Conservation (phyloP, 2,888 invertebrate genomes). For the Isoperla grammatica region DNA sequence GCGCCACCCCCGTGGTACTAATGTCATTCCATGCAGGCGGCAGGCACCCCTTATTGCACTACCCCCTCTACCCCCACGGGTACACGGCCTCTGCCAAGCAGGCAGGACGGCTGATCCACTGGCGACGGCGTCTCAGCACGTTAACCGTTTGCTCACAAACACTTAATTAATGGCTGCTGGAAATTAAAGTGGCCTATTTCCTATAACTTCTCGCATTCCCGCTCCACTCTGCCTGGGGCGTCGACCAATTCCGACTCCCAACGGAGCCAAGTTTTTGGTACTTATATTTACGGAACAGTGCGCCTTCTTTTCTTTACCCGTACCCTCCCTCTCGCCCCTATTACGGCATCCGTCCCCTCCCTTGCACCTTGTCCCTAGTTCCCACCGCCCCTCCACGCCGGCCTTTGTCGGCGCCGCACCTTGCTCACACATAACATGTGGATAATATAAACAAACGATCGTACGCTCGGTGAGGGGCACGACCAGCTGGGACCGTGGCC, state of each 20-base stretch:
- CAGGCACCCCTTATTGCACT: not conserved
- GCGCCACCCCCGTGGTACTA: conserved; percentile 26
- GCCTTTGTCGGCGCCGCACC: conserved; percentile 37
- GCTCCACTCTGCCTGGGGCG: too few species aligned
- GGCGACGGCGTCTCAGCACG: not conserved
- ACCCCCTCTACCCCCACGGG: conserved; percentile 2
- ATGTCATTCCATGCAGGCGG: conserved; percentile 29
- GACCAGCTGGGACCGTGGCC: conserved; percentile 34
- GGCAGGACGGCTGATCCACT: too few species aligned
- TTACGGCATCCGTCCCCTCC: conserved; percentile 12
- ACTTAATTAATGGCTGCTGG: too few species aligned
- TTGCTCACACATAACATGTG: conserved; percentile 44
- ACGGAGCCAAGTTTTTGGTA: not conserved
- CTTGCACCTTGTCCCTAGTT: conserved; percentile 17
- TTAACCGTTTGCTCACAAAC: too few species aligned
- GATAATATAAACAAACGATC: conserved; percentile 50
- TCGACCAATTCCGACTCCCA: too few species aligned
- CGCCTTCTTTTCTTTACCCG: conserved; percentile 16
- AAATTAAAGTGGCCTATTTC: too few species aligned
- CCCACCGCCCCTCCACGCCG: conserved; percentile 35
- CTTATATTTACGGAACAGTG: conserved; percentile 21
- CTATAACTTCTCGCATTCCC: too few species aligned
- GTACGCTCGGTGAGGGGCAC: conserved; percentile 41
- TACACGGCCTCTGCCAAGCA: not conserved
- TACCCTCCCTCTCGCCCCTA: conserved; percentile 13